These are phyloP conservation scores for Piaya cayana DNA, from an alignment of 2,113 vertebrate species.

Conservation along the genomic window DNA sequence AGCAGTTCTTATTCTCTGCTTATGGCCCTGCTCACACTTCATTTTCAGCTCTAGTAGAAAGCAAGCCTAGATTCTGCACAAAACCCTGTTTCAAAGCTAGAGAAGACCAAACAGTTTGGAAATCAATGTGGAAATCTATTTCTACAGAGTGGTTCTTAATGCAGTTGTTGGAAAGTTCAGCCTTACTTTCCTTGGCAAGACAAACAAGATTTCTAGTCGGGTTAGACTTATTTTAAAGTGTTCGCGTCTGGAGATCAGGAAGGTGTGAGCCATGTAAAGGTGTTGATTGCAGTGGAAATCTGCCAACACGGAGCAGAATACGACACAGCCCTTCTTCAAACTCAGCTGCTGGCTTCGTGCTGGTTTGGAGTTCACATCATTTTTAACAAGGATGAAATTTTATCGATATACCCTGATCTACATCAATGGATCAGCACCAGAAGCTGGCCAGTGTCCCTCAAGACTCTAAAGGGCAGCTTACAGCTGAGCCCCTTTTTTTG, in stretches of 20 bases:
- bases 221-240: neutral
- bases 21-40: neutral
- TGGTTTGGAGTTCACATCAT: neutral
- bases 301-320: neutral
- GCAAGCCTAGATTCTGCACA: neutral
- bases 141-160: neutral
- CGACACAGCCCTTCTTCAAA: neutral
- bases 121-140: neutral
- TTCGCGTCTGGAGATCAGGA: neutral
- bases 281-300: neutral
- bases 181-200: neutral
- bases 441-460: neutral
- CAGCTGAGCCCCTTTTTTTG: no score
- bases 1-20: neutral
- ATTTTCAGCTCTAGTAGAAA: neutral
- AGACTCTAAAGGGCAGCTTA: neutral
- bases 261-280: neutral
- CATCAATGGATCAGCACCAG: neutral
- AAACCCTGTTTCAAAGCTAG: neutral
- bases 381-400: neutral
- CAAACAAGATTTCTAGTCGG: neutral
- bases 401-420: rapidly evolving
- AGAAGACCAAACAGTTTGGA: neutral
- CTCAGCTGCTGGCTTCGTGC: neutral
- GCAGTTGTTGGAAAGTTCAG: neutral